Percentiles rank a stretch among this genome's conserved stretches.
Evolutionary conservation across 2,797 vertebrate species (phyloP).

Genomic region (Clarias laeviceps): DNA sequence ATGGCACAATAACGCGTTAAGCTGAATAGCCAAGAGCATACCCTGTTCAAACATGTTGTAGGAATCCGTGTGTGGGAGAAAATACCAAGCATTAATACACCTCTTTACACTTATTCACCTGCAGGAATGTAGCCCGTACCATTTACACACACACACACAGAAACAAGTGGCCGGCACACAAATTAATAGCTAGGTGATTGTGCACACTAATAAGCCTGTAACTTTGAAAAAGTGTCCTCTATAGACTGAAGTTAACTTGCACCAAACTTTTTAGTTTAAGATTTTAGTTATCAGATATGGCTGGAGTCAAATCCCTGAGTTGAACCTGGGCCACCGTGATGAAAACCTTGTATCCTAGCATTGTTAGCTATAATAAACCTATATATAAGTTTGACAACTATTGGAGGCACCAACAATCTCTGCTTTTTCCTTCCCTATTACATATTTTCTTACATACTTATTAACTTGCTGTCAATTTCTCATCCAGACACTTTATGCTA

Average conservation of each 20-base stretch:
- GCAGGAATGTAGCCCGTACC: slow-evolving; percentile 11
- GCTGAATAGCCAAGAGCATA: neutral
- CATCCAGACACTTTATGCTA: neutral
- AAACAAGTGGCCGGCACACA: neutral
- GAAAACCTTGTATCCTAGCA: no score
- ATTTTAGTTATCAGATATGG: no score
- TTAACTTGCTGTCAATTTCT: neutral
- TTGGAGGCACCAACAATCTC: neutral
- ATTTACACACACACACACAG: slow-evolving; percentile 4
- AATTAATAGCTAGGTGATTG: neutral
- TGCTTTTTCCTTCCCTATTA: neutral
- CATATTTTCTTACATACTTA: neutral
- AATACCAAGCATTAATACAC: neutral
- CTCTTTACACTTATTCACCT: slow-evolving; percentile 17
- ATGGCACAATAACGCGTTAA: neutral
- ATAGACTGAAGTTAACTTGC: no score
- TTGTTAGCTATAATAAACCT: no score
- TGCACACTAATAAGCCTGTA: no score
- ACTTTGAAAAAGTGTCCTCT: no score
- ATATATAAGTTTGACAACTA: no score
- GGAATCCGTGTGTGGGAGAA: slow-evolving; percentile 33
- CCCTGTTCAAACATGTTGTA: slow-evolving; percentile 32
- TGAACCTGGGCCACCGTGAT: no score
- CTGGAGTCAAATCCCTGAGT: no score
- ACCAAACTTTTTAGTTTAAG: no score